These are phyloP conservation scores for Tragelaphus buxtoni DNA, from an alignment of 2,113 vertebrate species.

Conservation along the genomic window DNA sequence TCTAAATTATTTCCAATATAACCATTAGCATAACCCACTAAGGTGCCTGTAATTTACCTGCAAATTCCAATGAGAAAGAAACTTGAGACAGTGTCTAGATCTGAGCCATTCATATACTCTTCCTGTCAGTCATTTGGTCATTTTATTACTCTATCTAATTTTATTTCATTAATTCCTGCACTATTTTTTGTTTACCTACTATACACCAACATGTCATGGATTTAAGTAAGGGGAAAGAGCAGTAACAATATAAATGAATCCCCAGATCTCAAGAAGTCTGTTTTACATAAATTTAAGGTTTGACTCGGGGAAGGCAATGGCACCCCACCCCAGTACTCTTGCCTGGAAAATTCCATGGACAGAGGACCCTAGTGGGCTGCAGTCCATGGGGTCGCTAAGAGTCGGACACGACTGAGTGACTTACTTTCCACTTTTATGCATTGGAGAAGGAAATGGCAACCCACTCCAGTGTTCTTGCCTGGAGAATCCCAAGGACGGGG, in stretches of 20 bases:
- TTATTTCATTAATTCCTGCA: not conserved
- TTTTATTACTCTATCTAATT: not conserved
- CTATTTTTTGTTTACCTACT: not conserved
- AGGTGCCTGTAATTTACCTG: too few relatives aligned
- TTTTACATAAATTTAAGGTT: not conserved
- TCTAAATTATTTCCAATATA: not conserved
- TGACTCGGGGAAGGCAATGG: too few relatives aligned
- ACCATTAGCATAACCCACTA: not conserved
- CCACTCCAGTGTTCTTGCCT: too few relatives aligned
- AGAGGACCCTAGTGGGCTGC: too few relatives aligned
- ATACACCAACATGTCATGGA: not conserved
- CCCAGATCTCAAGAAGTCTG: not conserved
- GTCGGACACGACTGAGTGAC: accelerated
- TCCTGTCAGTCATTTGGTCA: not conserved
- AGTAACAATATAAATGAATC: not conserved
- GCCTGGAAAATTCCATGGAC: too few relatives aligned
- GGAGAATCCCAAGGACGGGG: too few relatives aligned
- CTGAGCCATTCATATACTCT: not conserved
- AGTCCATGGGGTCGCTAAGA: not conserved
- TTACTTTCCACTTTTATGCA: too few relatives aligned
- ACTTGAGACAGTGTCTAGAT: not conserved
- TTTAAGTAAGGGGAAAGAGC: not conserved
- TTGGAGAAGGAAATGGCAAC: too few relatives aligned
- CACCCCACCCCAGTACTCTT: too few relatives aligned
- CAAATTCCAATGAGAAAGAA: not conserved